Evolutionary conservation across 1,140 invertebrate genomes (phyloP), one percentile per base, ranked within the genome.

Genomic region (Nylanderia fulva): DNA sequence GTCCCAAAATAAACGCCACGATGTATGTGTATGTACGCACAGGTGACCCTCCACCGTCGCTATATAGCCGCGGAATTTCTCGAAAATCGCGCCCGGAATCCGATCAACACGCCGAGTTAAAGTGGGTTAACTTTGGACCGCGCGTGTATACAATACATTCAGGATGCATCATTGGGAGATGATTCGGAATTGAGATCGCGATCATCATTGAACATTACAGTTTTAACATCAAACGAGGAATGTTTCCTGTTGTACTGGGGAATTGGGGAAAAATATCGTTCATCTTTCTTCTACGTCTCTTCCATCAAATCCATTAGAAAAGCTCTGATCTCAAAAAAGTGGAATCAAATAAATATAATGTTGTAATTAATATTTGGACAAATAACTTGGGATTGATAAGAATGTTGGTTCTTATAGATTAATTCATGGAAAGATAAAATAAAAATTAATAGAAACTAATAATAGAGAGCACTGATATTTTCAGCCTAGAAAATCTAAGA

Each of bases 31-130:
- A 54, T 64, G n/a, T 64, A 77, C 27, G 48, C 76, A 33, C 77
- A 82, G 77, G 77, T 82, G 66, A 82, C 66, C 64, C 48, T 58
- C 52, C 77, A 21, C 1, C 69, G 45, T 29, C 48, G 69, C n/a
- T 24, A 5, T 24, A 54, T 13, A 27, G 36, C 15, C 74, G 76
- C 33, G 69, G 24, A 71, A 33, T 54, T 71, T 82, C 77, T 24
- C 36, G 36, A 66, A 71, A 71, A 82, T 60, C 64, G 52, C 52
- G 48, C 18, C 24, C 76, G 64, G 61, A 54, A 71, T 72, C 18
- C 36, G 36, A 79, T 69, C 77, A 58, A 72, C 63, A 72, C 24
- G 8, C 36, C 66, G 63, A 48, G 15, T 66, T 79, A 80, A 80
- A 24, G 60, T 42, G 75, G 24, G 48, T 33, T 52, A 69, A 54